Percentiles rank a stretch among this genome's conserved stretches.
Conservation (phyloP, 2,888 invertebrate species). For the Polyommatus iphigenia region DNA sequence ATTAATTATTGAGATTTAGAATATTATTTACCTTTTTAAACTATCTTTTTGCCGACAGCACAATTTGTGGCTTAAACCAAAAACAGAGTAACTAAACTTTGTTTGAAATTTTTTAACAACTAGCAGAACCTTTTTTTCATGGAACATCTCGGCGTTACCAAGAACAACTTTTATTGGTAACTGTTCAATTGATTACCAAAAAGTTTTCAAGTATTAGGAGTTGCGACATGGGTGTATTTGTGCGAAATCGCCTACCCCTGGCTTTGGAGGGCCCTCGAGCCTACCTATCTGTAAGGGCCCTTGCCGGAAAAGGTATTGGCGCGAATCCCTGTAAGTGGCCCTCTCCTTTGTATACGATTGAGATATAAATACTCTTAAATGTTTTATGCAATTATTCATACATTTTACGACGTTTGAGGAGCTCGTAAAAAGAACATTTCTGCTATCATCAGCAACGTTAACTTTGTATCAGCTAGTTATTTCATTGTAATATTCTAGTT, state of each 20-base stretch:
- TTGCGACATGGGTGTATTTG: neutral
- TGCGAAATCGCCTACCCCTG: neutral
- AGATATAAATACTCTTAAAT: constrained; percentile 20
- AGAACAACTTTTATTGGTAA: neutral
- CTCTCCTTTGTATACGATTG: constrained; percentile 11
- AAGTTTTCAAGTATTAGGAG: neutral
- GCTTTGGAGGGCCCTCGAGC: constrained; percentile 1
- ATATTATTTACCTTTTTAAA: no score
- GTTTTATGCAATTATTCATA: constrained; percentile 19
- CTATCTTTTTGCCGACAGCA: neutral
- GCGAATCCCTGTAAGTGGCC: constrained; percentile 23
- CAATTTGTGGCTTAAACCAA: no score
- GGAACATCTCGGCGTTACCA: neutral
- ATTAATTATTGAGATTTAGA: no score
- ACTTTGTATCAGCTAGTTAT: no score
- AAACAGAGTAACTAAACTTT: no score
- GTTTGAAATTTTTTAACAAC: no score
- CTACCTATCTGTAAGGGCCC: constrained; percentile 6
- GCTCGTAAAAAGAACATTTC: neutral
- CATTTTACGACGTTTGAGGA: neutral
- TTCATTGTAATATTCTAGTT: no score
- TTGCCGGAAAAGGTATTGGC: constrained; percentile 26
- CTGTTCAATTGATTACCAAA: neutral
- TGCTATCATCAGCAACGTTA: neutral
- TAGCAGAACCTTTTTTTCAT: no score